Base-by-base conservation (phyloP, 2,113 vertebrate genomes). In the Columbina picui region DNA sequence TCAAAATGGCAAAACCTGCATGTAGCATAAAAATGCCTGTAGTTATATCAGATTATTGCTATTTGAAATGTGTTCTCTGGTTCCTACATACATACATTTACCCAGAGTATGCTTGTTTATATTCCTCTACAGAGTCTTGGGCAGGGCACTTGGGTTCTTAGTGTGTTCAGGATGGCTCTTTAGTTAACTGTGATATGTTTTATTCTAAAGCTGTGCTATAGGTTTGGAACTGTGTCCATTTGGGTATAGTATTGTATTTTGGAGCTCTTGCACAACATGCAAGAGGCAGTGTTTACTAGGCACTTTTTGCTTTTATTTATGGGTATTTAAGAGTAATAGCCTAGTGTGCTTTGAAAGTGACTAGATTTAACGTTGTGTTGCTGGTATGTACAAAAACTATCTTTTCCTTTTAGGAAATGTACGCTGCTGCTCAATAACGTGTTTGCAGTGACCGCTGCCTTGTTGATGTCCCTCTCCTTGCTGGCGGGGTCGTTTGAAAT, bases 381-480 rank as follows among this genome's bases (percentile, higher is more conserved):
- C 29, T 60, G 26, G 2, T 74, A 26, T 36, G 23, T 47, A 47
- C 34, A 32, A 70, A 69, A 81, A 39, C 8, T 26, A 6, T 53
- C 32, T 76, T 74, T 94, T 68, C 70, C 38, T 96, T 97, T 73
- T 67, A 99, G 99, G 97, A 99, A 99, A 95, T 95, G 97, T 90
- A 99, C 98, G 0, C 67, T 99, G 93, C 95, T 99, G 89, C 83
- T 98, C 84, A 99, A 99, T 89, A 99, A 99, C 10, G 71, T 93
- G 56, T 99, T 99, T 95, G 99, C 99, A 4, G 52, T 99, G 63
- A 47, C 97, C 18, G 98, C 99, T 26, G 98, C 98, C 0, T 22
- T 99, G 87, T 84, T 99, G 87, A 98, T 99, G 98, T 97, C 98
- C 34, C 95, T 99, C 43, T 98, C 99, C 10, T 97, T 98, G 67